Base-by-base conservation (phyloP, 2,888 invertebrate genomes). In the Prenolepis imparis region DNA sequence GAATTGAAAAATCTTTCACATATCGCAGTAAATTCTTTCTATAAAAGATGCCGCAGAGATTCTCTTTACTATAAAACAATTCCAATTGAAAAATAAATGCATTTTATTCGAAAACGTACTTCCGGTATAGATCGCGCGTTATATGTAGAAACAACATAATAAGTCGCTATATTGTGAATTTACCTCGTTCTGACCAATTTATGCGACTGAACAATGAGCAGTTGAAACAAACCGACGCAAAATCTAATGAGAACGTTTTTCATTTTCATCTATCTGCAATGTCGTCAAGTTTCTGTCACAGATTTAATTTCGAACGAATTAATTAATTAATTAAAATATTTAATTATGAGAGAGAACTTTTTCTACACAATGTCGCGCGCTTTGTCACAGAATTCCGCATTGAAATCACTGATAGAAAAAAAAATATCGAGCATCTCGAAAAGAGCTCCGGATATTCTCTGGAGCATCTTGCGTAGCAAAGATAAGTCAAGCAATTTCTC, bases 361-460 rank as follows among this genome's bases (percentile, higher is more conserved):
- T 55, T 75, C n/a, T 86, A 77, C 72, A 18, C 72, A 73, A 67
- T 64, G 4, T 36, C 36, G 4, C 15, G 32, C 11, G 8, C 18
- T 77, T 64, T 61, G 9, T n/a, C 44, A 18, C 28, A 64, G 36
- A 67, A 80, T 80, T 81, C 24, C 55, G 39, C 63, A 57, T 44
- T 70, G 87, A 82, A 85, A 86, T 84, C 84, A 83, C 84, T 78
- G 57, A 77, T 24, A 12, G 55, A 36, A 18, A n/a, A 48, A 70
- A 5, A 61, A 41, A 11, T 21, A 28, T 12, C 15, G 28, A 55
- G 11, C 15, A 9, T 70, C 1, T 9, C 3, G 3, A 18, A 24
- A 24, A 48, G 39, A 18, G 18, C 8, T 48, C 12, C n/a, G 4
- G 1, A 8, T 2, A 59, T 21, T 15, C 15, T 11, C 15, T 11